Conservation (phyloP, 2,113 vertebrate genomes). For the Cathartes aura region DNA sequence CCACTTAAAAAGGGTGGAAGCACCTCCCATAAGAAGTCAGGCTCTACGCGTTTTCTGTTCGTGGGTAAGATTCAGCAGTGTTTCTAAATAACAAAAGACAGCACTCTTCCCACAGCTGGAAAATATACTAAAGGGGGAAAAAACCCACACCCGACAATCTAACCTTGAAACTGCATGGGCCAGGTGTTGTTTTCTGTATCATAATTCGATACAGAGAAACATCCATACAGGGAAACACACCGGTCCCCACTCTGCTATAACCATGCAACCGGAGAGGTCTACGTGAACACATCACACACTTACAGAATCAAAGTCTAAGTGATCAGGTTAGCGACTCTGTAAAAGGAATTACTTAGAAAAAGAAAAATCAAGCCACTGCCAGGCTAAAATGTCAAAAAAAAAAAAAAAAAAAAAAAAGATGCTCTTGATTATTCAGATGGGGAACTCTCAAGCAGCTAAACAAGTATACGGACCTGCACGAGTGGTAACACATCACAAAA, state of each 20-base stretch:
- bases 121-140: rapidly evolving
- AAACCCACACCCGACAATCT: neutral
- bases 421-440: neutral
- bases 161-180: neutral
- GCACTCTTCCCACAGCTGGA: neutral
- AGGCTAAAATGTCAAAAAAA: neutral
- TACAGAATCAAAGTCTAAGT: neutral
- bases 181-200: neutral
- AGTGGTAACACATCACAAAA: neutral
- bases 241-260: rapidly evolving
- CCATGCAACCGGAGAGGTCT: neutral
- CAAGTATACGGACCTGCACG: neutral
- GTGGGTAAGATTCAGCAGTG: neutral
- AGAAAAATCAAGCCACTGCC: neutral
- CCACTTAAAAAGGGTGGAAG: neutral
- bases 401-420: too few relatives aligned
- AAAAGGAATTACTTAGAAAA: neutral
- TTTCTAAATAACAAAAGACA: neutral
- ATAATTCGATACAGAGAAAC: neutral
- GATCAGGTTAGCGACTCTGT: neutral
- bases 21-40: neutral
- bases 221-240: neutral
- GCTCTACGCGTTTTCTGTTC: rapidly evolving
- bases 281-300: rapidly evolving
- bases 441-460: neutral